Percentiles rank a stretch among this genome's conserved stretches.
These are phyloP conservation scores for Cephus pulcher DNA, from an alignment of 2,888 invertebrate species.

Conservation along the genomic window DNA sequence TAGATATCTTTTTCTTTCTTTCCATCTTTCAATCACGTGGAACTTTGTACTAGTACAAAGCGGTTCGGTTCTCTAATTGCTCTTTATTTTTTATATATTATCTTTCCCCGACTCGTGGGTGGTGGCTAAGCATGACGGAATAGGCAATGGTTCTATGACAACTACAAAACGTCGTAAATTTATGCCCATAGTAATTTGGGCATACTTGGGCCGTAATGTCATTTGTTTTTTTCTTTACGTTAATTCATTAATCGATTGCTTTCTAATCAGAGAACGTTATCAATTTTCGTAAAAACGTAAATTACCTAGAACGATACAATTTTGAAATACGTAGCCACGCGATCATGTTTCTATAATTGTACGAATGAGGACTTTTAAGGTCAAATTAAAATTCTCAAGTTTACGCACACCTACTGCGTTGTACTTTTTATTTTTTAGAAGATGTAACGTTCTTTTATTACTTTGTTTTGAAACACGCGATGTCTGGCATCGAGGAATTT, in stretches of 20 bases:
- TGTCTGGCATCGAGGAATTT: neutral
- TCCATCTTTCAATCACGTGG: neutral
- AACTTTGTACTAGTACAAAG: neutral
- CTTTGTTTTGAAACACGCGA: neutral
- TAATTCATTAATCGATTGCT: neutral
- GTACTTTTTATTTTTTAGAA: neutral
- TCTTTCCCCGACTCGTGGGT: conserved; percentile 19
- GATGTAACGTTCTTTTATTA: neutral
- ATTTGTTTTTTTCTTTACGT: neutral
- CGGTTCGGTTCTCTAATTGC: neutral
- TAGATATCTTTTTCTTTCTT: neutral
- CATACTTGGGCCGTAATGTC: neutral
- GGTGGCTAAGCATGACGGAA: conserved; percentile 35
- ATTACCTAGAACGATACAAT: neutral
- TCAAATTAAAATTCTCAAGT: neutral
- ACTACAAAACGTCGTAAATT: neutral
- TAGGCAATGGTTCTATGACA: neutral
- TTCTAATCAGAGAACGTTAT: neutral
- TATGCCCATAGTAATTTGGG: neutral
- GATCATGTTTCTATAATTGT: neutral
- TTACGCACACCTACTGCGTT: neutral
- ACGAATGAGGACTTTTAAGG: neutral
- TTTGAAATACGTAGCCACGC: neutral
- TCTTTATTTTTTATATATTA: neutral
- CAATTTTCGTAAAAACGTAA: neutral